Evolutionary conservation across 1,140 invertebrate species (phyloP), one percentile per base, ranked within the genome.

Genomic region (Thalassaphorura encarpata): DNA sequence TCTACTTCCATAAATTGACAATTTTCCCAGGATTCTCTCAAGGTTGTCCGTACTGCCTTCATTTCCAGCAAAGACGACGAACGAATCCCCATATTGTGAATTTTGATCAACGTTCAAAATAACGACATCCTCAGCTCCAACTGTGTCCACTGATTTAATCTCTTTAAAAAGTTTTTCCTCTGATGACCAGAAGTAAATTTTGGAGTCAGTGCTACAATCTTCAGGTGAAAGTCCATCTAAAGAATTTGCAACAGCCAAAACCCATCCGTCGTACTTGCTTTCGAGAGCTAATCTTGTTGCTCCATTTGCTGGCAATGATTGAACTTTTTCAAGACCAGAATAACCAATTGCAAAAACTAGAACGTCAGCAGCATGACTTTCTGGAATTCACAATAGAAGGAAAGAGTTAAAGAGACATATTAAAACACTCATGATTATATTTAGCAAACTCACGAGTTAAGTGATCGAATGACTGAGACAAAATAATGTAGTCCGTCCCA

Each of bases 221-320:
- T n/a, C n/a, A n/a, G n/a, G n/a, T n/a, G n/a, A n/a, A n/a, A n/a
- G n/a, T n/a, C n/a, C n/a, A n/a, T n/a, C n/a, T 5, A 13, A 21
- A 36, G 39, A 56, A 24, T 61, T 61, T n/a, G 48, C 59, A 19
- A 61, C 56, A 3, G 41, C 49, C 11, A 61, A 41, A 28, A 56
- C 18, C 47, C 40, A 52, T 4, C 23, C n/a, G 1, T 31, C 24
- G 33, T 56, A 24, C 15, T 52, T 43, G 16, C 23, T 2, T 2
- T 8, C 29, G 13, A 57, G 1, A 19, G 48, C 24, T 11, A 57
- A 21, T 6, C 49, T 18, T 18, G 19, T 40, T 2, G 49, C 48
- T 51, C 55, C 55, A 39, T 57, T 18, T 2, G 55, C 21, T 2
- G 13, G 23, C 40, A 57, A 52, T 18, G 21, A n/a, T 27, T 57